These are phyloP conservation scores for Burhinus bistriatus DNA, from an alignment of 2,113 vertebrate genomes.

Conservation along the genomic window DNA sequence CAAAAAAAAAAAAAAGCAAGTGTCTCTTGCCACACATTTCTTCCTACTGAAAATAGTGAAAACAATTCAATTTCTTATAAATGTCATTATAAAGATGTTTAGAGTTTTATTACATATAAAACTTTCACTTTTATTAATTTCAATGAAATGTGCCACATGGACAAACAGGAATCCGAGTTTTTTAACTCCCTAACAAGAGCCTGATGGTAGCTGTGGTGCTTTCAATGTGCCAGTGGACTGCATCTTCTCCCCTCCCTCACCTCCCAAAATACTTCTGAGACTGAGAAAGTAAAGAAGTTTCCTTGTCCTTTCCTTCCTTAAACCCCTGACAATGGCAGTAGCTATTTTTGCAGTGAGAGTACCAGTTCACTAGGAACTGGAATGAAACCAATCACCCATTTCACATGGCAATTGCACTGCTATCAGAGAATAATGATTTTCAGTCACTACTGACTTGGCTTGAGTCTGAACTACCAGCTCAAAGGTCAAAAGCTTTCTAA, in stretches of 20 bases:
- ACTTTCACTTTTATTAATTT: neutral
- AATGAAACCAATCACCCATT: slow-evolving; percentile 33
- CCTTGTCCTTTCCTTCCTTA: neutral
- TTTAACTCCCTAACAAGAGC: neutral
- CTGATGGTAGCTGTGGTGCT: neutral
- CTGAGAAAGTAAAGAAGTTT: neutral
- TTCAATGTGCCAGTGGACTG: neutral
- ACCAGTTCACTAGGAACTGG: neutral
- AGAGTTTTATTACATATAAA: neutral
- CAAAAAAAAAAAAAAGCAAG: neutral
- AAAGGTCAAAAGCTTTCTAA: slow-evolving; percentile 55
- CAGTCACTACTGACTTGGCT: slow-evolving; percentile 26
- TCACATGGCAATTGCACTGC: neutral
- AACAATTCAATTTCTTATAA: neutral
- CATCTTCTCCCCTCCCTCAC: neutral
- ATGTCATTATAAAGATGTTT: neutral
- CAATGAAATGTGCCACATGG: accelerated
- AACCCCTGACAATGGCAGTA: neutral
- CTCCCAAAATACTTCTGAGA: neutral
- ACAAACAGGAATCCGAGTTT: neutral
- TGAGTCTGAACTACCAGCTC: neutral
- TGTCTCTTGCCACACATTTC: neutral
- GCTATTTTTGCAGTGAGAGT: neutral
- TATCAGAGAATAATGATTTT: slow-evolving; percentile 53
- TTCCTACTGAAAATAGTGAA: neutral